A percentile compares a stretch with the other conserved stretches of the same genome.
Evolutionary conservation across 2,888 invertebrate genomes (phyloP).

Genomic region (Temnothorax unifasciatus): DNA sequence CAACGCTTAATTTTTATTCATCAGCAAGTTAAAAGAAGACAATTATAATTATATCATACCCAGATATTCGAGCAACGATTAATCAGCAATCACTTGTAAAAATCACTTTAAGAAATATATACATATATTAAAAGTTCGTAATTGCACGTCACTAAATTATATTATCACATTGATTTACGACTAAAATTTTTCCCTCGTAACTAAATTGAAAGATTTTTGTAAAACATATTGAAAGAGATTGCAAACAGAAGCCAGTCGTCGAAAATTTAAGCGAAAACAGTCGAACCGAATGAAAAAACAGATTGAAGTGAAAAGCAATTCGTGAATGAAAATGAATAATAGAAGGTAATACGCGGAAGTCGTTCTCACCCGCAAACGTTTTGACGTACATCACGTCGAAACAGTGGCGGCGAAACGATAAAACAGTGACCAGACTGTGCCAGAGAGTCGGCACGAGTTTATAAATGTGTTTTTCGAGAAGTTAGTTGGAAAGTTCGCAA

Average conservation of each 20-base stretch:
- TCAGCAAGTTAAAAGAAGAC: background rate
- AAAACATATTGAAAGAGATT: background rate
- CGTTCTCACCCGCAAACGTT: conserved; percentile 39
- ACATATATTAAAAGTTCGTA: background rate
- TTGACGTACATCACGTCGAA: conserved; percentile 52
- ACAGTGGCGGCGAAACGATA: conserved; percentile 39
- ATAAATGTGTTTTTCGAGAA: conserved; percentile 69
- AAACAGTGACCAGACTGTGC: conserved; percentile 27
- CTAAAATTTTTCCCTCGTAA: background rate
- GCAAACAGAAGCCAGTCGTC: background rate
- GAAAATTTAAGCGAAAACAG: background rate
- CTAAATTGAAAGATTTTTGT: background rate
- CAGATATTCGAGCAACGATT: background rate
- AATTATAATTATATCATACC: background rate
- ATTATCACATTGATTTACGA: background rate
- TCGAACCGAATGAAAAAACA: conserved; percentile 2
- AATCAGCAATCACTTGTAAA: background rate
- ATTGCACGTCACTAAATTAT: background rate
- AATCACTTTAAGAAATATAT: background rate
- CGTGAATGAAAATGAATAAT: conserved; percentile 15
- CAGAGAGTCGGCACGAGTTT: conserved; percentile 44
- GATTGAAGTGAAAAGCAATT: background rate
- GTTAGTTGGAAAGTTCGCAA: conserved; percentile 56
- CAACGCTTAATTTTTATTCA: background rate
- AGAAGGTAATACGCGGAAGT: conserved; percentile 7